phyloP scores from a whole-genome alignment of 2,797 vertebrate species.

The Gymnopithys bicolor region DNA sequence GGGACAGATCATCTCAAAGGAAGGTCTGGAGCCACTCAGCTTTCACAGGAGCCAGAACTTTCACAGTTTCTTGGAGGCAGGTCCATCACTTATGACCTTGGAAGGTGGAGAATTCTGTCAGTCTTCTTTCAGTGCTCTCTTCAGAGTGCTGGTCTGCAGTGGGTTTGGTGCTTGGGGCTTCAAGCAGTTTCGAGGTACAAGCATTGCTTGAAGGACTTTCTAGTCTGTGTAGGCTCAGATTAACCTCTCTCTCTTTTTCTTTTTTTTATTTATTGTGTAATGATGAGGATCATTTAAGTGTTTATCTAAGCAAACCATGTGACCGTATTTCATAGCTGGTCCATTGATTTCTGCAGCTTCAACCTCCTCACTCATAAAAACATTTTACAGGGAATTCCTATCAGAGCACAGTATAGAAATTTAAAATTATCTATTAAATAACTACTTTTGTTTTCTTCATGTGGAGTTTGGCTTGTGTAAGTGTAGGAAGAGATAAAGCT shows the following conservation, averaged over 20 bases:
- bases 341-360: neutral
- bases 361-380: neutral
- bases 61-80: fast-evolving
- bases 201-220: neutral
- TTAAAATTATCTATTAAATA: neutral
- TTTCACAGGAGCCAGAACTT: neutral
- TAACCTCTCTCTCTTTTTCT: neutral
- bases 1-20: neutral
- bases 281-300: neutral
- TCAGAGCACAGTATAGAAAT: neutral
- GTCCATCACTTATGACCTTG: neutral
- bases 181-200: neutral
- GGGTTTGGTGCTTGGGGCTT: neutral
- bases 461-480: neutral
- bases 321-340: neutral
- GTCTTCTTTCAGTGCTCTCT: neutral
- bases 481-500: neutral
- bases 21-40: neutral
- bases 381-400: neutral
- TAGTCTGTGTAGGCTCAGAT: neutral
- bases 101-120: neutral
- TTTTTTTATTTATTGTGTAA: neutral
- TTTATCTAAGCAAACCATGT: neutral
- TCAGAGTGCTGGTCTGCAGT: neutral
- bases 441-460: neutral